phyloP scores from a whole-genome alignment of 2,797 vertebrate species.

The Epinephelus malabaricus region DNA sequence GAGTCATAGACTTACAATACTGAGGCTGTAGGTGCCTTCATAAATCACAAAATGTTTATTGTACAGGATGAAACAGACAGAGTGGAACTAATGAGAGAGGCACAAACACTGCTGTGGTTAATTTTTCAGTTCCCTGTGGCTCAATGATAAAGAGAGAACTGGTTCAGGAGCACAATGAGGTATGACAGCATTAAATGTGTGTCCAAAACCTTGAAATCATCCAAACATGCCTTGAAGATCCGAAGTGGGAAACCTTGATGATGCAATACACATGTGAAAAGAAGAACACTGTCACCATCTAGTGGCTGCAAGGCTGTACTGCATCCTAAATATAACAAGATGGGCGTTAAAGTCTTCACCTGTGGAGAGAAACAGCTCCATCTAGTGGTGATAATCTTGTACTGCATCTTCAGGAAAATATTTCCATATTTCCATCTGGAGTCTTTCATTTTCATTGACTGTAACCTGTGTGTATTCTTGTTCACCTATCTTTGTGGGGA shows the following conservation, averaged over 20 bases:
- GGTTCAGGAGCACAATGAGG: background rate
- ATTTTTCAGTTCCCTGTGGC: background rate
- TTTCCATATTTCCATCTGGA: too few relatives aligned
- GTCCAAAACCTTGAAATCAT: constrained; percentile 6
- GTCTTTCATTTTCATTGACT: background rate
- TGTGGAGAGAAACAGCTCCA: background rate
- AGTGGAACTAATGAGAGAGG: too few relatives aligned
- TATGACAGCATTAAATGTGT: background rate
- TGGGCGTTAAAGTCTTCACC: background rate
- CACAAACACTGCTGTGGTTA: background rate
- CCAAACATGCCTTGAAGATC: background rate
- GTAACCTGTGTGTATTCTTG: background rate
- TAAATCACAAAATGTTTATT: too few relatives aligned
- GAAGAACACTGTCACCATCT: constrained; percentile 33
- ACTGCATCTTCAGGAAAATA: background rate
- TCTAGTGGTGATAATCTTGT: background rate
- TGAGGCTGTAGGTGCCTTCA: too few relatives aligned
- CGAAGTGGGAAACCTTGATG: background rate
- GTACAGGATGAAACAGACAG: too few relatives aligned
- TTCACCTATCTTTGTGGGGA: background rate
- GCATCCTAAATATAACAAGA: background rate
- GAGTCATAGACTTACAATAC: too few relatives aligned
- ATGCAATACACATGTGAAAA: background rate
- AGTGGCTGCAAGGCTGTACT: background rate
- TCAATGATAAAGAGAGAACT: background rate